Evolutionary conservation across 1,140 invertebrate species (phyloP), one percentile per base, ranked within the genome.

Genomic region (Apolygus lucorum): DNA sequence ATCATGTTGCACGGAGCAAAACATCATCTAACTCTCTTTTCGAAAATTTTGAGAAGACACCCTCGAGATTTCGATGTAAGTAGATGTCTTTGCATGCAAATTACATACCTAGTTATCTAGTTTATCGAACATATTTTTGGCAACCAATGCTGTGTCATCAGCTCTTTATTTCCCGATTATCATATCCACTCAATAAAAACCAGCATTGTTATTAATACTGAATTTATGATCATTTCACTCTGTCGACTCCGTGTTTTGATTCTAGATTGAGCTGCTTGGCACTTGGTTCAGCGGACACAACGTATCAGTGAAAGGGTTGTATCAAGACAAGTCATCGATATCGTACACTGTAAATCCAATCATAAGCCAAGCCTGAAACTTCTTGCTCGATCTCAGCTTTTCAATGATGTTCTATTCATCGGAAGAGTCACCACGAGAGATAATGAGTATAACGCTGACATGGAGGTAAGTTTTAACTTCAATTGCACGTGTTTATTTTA

Each of bases 261-360:
- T 74, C 24, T 72, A 88, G 80, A 76, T 90, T 2, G 86, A 88
- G 52, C 80, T 89, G 28, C 79, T 83, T 1, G 88, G 88, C 0
- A 83, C 86, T 0, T 91, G 89, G 89, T 91, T 92, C 75, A 90
- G 87, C 68, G 88, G 88, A 1, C 86, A 90, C 66, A 89, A 86
- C 52, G 80, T 88, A 27, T 84, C 84, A 2, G 79, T 86, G 0
- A 83, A 84, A 52, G 90, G 88, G 1, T 81, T 84, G 2, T 92
- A 91, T 74, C 83, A 86, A 64, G 89, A 91, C 75, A 83, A 82
- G 73, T 90, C 87, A 0, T 84, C 83, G 1, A 78, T 81, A 0
- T 81, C 83, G 4, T 59, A 59, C 22, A 59, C 4, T 59, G 54
- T 22, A 8, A 59, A 59, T 59, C 54, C 54, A 14, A 76, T 85